These are phyloP conservation scores for Synanthedon formicaeformis DNA, from an alignment of 2,888 invertebrate species.

Conservation along the genomic window DNA sequence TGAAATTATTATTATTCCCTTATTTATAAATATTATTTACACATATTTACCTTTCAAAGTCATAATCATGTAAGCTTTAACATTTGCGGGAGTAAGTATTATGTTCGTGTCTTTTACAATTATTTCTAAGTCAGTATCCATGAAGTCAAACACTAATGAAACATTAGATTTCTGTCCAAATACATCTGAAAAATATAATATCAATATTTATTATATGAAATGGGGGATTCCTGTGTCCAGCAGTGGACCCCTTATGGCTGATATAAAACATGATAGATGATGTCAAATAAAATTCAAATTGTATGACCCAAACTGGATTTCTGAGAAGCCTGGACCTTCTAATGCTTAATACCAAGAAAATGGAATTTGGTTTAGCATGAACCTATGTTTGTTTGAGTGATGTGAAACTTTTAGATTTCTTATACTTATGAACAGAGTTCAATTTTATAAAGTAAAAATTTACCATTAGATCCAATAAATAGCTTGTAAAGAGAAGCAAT, in stretches of 20 bases:
- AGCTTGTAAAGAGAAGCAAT: neutral
- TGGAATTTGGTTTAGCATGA: neutral
- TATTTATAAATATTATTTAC: neutral
- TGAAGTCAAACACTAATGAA: slow-evolving; percentile 98
- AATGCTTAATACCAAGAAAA: no score
- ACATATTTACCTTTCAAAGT: slow-evolving; percentile 78
- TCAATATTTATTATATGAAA: no score
- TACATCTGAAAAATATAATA: slow-evolving; percentile 76
- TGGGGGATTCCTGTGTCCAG: no score
- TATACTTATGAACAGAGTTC: neutral
- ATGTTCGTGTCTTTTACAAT: slow-evolving; percentile 90
- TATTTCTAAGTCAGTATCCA: slow-evolving; percentile 99
- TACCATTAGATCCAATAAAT: no score
- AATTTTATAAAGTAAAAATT: no score
- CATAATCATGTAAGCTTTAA: slow-evolving; percentile 96
- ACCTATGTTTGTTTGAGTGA: neutral
- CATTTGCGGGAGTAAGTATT: slow-evolving; percentile 90
- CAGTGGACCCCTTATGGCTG: no score
- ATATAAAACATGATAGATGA: no score
- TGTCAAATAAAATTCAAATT: no score
- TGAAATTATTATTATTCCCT: no score
- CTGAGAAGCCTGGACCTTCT: no score
- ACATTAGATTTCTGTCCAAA: slow-evolving; percentile 99
- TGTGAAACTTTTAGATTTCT: neutral
- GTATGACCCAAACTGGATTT: no score